Conservation (phyloP, 2,888 invertebrate species). For the Pediacus dermestoides region DNA sequence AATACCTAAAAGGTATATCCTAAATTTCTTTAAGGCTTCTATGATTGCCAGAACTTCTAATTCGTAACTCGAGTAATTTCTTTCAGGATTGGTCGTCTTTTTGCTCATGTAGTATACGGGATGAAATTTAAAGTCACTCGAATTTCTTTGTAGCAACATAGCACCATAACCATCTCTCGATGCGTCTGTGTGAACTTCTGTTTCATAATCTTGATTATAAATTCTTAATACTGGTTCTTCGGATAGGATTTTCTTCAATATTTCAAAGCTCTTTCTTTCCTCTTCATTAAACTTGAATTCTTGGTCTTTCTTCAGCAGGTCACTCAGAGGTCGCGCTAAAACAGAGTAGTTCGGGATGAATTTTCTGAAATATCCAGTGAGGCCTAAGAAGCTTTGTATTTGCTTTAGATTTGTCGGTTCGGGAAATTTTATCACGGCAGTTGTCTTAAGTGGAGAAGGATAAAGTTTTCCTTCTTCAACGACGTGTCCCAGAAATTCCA, state of each 20-base stretch:
- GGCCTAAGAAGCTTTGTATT: conserved; percentile 36
- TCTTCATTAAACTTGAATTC: conserved; percentile 19
- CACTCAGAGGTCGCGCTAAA: conserved; percentile 38
- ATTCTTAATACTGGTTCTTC: conserved; percentile 23
- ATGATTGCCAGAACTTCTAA: conserved; percentile 40
- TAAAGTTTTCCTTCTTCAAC: conserved; percentile 25
- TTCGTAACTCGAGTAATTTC: conserved; percentile 38
- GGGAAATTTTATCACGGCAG: conserved; percentile 30
- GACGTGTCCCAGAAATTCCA: conserved; percentile 26
- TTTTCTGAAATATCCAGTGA: conserved; percentile 41
- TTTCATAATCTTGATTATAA: conserved; percentile 16
- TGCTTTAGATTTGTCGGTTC: conserved; percentile 29
- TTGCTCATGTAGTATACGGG: conserved; percentile 30
- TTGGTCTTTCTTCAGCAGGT: conserved; percentile 28
- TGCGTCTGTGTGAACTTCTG: conserved; percentile 26
- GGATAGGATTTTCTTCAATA: conserved; percentile 19
- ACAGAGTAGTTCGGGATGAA: conserved; percentile 36
- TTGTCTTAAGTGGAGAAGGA: conserved; percentile 24
- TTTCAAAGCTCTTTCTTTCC: conserved; percentile 18
- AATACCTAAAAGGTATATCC: conserved; percentile 34
- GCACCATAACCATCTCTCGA: conserved; percentile 23
- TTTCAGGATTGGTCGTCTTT: conserved; percentile 33
- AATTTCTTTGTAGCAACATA: conserved; percentile 20
- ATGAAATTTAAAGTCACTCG: conserved; percentile 22
- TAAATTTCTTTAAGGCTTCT: conserved; percentile 37